Conservation (phyloP, 1,140 invertebrate species). For the Atta colombica region DNA sequence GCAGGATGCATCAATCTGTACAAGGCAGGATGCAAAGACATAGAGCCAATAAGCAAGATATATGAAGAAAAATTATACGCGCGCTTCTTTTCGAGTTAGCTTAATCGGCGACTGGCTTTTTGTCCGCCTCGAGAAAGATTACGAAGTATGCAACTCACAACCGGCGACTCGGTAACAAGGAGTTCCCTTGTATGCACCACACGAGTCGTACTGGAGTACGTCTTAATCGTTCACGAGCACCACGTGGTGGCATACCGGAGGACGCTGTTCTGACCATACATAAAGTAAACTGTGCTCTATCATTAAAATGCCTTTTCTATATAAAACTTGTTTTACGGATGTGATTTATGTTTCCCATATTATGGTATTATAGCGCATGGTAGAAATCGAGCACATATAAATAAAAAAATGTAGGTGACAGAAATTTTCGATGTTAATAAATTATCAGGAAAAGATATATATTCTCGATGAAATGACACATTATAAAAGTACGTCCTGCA, state of each 20-base stretch:
- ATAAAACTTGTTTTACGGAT: constrained; percentile 3
- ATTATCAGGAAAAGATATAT: neutral
- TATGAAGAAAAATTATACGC: constrained; percentile 34
- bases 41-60: constrained; percentile 31
- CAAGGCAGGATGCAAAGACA: constrained; percentile 18
- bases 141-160: constrained; percentile 63
- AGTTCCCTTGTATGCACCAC: constrained; percentile 69
- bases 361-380: neutral
- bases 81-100: constrained; percentile 37
- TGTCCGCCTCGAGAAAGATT: constrained; percentile 64
- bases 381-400: neutral
- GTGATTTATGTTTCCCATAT: neutral
- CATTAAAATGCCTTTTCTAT: constrained; percentile 18
- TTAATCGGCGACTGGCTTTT: constrained; percentile 69
- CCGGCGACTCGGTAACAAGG: constrained; percentile 71
- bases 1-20: constrained; percentile 37
- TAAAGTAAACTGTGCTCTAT: constrained; percentile 31
- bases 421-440: neutral
- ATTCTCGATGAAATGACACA: neutral
- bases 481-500: neutral
- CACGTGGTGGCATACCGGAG: constrained; percentile 57
- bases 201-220: constrained; percentile 62
- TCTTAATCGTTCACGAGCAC: constrained; percentile 74
- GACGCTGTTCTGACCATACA: constrained; percentile 43
- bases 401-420: neutral